Conservation (phyloP, 2,113 vertebrate species). For the Edolisoma coerulescens region DNA sequence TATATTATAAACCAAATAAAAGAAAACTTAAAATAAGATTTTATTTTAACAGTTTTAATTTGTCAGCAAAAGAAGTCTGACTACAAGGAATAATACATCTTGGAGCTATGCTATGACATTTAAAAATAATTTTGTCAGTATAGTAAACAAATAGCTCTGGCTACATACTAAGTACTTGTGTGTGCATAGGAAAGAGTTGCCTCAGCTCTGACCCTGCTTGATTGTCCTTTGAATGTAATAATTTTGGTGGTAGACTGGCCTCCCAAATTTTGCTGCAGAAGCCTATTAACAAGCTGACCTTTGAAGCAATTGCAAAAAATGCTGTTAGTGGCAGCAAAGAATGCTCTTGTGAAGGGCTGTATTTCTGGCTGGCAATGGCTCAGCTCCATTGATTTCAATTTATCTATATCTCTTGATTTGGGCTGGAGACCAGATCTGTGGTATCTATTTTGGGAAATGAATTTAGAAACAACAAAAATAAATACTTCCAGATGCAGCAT, state of each 20-base stretch:
- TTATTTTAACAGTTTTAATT: neutral
- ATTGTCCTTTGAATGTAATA: neutral
- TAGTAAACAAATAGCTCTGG: neutral
- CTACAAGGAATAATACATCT: neutral
- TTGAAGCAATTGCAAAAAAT: neutral
- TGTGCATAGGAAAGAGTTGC: neutral
- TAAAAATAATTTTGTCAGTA: neutral
- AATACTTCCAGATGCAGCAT: conserved; percentile 66
- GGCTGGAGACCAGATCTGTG: conserved; percentile 21
- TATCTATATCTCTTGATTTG: conserved; percentile 42
- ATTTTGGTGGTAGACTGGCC: neutral
- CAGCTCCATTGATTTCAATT: neutral
- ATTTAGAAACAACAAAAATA: conserved; percentile 46
- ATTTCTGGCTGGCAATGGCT: neutral
- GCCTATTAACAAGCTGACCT: neutral
- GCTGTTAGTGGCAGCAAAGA: neutral
- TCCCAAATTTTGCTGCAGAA: neutral
- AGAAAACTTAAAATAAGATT: neutral
- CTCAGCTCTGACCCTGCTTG: neutral
- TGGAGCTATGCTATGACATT: neutral
- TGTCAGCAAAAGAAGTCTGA: neutral
- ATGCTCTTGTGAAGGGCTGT: neutral
- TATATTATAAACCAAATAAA: neutral
- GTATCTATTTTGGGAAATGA: conserved; percentile 29
- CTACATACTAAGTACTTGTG: neutral